phyloP scores from a whole-genome alignment of 2,888 invertebrate genomes.

The Drosophila differens region DNA sequence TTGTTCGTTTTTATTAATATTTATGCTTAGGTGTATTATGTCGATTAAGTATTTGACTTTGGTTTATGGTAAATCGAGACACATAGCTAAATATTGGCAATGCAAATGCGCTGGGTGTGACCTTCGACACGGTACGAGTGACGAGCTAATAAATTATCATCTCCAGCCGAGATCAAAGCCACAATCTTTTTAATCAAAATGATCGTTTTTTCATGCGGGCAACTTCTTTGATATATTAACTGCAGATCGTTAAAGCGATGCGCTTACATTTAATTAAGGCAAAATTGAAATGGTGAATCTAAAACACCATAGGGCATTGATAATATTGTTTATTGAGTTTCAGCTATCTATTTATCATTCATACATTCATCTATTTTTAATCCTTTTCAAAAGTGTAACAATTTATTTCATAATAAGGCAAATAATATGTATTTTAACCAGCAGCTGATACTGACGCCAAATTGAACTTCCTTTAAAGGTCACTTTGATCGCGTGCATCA shows the following conservation, averaged over 20 bases:
- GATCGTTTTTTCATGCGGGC: neutral
- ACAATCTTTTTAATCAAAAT: constrained; percentile 9
- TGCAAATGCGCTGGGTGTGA: constrained; percentile 61
- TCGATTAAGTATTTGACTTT: constrained; percentile 36
- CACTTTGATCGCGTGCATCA: constrained; percentile 29
- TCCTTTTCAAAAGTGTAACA: neutral
- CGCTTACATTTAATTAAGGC: neutral
- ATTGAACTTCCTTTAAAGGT: constrained; percentile 39
- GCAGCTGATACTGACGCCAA: neutral
- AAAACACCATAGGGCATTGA: neutral
- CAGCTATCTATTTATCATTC: neutral
- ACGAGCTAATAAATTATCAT: constrained; percentile 51
- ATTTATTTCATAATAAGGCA: neutral
- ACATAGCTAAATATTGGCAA: constrained; percentile 59
- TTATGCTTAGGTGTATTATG: constrained; percentile 42
- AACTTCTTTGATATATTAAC: neutral
- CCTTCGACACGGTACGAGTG: constrained; percentile 62
- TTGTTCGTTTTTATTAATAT: constrained; percentile 21
- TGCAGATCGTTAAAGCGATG: neutral
- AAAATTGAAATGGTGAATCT: neutral
- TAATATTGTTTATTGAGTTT: neutral
- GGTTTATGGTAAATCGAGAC: constrained; percentile 37
- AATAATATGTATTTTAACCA: neutral
- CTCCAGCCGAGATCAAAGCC: constrained; percentile 43
- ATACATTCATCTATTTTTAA: neutral